Evolutionary conservation across 2,888 invertebrate species (phyloP), one percentile per base, ranked within the genome.

Genomic region (Ennomos quercinarius): DNA sequence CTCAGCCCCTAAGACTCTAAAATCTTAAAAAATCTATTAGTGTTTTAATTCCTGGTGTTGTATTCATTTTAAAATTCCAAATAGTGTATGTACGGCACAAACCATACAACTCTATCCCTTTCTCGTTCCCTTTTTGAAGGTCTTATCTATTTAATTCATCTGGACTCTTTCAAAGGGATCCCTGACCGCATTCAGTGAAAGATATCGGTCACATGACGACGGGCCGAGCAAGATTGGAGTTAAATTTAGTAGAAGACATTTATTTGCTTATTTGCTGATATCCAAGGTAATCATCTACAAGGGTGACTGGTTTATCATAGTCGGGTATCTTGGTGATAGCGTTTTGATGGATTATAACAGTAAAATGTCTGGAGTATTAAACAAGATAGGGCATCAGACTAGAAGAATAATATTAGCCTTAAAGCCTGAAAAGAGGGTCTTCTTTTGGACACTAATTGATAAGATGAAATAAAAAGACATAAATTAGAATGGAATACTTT

Each of bases 191-290:
- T 92, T 89, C 83, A 87, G 71, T 69, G 73, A 74, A 80, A 82
- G 86, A 88, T 91, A 89, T 89, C 89, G 86, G 89, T 80, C 89
- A 89, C 87, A 88, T 87, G 88, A 87, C 85, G 86, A 82, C 83
- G 84, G 80, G 77, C 76, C 74, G 80, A 73, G 77, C 80, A 74
- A 86, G 89, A 87, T 89, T 83, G 80, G 81, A 85, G 89, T 88
- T 91, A 87, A 92, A 92, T 92, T 91, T 89, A 91, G 83, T 87
- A 89, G 91, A 91, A 91, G 87, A 90, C 84, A 89, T 91, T 91
- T 89, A 91, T 89, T 89, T 87, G 89, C 74, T 76, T 78, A 80
- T 87, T 86, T 84, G 81, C 73, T 79, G 84, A 82, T 87, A 80
- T 74, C 78, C 78, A 69, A 75, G 83, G 83, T 86, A 84, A 86